phyloP scores from a whole-genome alignment of 2,113 vertebrate species.

The Hippotragus niger region DNA sequence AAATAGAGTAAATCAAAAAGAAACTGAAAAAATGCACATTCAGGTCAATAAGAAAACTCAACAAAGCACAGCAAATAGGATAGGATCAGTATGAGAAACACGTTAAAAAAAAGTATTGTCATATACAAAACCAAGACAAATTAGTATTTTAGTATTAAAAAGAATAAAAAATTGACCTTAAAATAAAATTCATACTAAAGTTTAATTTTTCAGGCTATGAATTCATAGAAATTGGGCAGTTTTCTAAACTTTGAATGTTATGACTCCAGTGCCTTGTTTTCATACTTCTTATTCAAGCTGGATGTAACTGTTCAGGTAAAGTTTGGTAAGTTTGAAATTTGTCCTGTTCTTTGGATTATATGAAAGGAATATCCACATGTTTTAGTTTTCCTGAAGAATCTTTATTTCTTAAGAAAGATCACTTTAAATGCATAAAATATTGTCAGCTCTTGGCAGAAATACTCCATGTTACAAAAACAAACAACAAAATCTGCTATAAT shows the following conservation, averaged over 20 bases:
- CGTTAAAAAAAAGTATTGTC: not conserved
- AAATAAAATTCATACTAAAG: conserved; percentile 4
- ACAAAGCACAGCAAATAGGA: not conserved
- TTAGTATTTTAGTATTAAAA: not conserved
- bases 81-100: not conserved
- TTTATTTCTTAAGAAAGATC: not conserved
- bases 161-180: not conserved
- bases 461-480: not conserved
- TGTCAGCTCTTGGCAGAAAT: not conserved
- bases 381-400: not conserved
- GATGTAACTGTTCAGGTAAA: not conserved
- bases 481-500: not conserved
- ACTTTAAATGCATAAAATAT: not conserved
- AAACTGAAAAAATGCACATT: not conserved
- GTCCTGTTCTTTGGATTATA: not conserved
- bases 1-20: not conserved
- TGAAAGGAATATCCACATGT: not conserved
- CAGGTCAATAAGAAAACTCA: not conserved
- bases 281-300: not conserved
- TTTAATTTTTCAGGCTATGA: not conserved
- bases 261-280: conserved; percentile 13
- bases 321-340: not conserved
- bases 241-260: conserved; percentile 20
- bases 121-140: not conserved
- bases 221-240: not conserved